These are phyloP conservation scores for Napeogenes sylphis DNA, from an alignment of 2,888 invertebrate species.

Conservation along the genomic window DNA sequence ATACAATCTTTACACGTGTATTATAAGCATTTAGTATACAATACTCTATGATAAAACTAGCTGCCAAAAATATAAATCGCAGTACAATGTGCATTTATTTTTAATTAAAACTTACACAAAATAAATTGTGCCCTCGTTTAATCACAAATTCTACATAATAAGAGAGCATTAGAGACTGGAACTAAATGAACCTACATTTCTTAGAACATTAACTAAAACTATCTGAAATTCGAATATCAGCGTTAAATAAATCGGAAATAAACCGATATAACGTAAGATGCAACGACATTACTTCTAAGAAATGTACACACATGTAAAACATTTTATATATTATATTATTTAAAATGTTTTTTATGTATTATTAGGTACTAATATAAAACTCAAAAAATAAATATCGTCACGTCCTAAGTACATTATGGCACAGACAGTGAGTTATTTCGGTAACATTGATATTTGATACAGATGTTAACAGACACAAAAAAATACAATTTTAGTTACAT, in stretches of 20 bases:
- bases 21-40: slow-evolving; percentile 53
- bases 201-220: slow-evolving; percentile 17
- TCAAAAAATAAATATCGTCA: background rate
- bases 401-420: slow-evolving; percentile 14
- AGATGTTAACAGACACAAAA: background rate
- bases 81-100: slow-evolving; percentile 29
- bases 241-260: slow-evolving; percentile 11
- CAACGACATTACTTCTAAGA: slow-evolving; percentile 2
- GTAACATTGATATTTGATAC: slow-evolving; percentile 24
- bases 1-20: slow-evolving; percentile 68
- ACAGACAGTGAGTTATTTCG: slow-evolving; percentile 20
- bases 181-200: slow-evolving; percentile 15
- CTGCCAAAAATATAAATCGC: slow-evolving; percentile 38
- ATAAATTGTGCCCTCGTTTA: slow-evolving; percentile 17
- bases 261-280: slow-evolving; percentile 4
- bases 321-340: background rate
- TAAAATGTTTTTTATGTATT: background rate
- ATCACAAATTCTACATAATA: slow-evolving; percentile 22
- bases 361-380: background rate
- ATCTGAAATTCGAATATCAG: slow-evolving; percentile 21
- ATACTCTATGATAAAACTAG: slow-evolving; percentile 35
- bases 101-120: slow-evolving; percentile 16
- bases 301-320: background rate
- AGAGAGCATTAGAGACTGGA: slow-evolving; percentile 14
- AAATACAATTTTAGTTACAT: no score